Evolutionary conservation across 1,140 invertebrate species (phyloP).

Genomic region (Uloborus diversus): DNA sequence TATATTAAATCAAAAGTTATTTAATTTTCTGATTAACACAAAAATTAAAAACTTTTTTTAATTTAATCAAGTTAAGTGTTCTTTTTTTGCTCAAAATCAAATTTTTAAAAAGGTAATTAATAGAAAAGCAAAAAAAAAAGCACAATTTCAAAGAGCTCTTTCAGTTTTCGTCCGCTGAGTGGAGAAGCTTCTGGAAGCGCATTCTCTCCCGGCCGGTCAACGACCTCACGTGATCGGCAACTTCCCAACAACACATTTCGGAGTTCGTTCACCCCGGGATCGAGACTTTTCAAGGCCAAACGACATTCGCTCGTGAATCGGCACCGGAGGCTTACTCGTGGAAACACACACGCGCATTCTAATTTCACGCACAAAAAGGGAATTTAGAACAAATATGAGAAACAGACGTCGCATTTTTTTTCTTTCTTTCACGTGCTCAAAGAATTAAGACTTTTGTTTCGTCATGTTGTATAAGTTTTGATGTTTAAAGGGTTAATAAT

Average conservation of each 20-base stretch:
- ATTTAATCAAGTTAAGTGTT: too few species aligned
- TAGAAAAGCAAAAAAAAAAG: too few species aligned
- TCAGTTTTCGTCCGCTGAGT: neutral
- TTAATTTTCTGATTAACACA: too few species aligned
- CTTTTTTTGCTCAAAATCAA: too few species aligned
- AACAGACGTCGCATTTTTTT: neutral
- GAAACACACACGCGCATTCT: too few species aligned
- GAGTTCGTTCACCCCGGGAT: neutral
- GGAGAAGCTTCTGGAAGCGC: too few species aligned
- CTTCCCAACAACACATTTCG: conserved; percentile 21
- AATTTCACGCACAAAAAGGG: too few species aligned
- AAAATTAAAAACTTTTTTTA: too few species aligned
- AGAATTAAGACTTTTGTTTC: neutral
- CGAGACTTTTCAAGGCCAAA: conserved; percentile 15
- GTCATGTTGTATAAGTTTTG: neutral
- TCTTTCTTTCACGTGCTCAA: neutral
- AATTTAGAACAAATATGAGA: neutral
- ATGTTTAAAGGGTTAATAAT: neutral
- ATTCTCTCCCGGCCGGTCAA: conserved; percentile 22
- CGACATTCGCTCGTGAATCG: too few species aligned
- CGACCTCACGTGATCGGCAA: neutral
- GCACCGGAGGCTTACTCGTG: too few species aligned
- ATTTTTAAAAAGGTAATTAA: too few species aligned
- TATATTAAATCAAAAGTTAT: too few species aligned
- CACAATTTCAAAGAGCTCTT: neutral